phyloP scores from a whole-genome alignment of 2,797 vertebrate genomes.

The Enteromius fasciolatus region DNA sequence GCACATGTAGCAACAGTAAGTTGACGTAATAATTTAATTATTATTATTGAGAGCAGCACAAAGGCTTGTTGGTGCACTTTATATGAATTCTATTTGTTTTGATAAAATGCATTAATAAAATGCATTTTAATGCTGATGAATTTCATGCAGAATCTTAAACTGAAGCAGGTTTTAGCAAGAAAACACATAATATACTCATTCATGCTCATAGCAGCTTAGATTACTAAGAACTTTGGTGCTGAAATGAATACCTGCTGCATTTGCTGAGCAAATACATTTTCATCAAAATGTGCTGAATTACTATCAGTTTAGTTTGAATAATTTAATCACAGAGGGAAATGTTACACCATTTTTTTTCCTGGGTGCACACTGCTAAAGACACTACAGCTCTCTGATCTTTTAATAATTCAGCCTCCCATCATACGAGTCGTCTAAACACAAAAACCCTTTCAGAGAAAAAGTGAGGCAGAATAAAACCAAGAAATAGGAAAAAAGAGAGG shows the following conservation, averaged over 20 bases:
- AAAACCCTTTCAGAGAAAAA: conserved; percentile 52
- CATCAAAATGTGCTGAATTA: neutral
- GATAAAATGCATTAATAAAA: neutral
- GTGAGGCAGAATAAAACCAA: conserved; percentile 5
- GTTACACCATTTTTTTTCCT: neutral
- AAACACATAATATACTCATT: neutral
- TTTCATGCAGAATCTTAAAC: neutral
- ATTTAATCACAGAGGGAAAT: neutral
- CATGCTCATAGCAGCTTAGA: neutral
- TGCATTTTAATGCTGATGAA: neutral
- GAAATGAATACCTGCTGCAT: neutral
- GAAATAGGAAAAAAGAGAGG: neutral
- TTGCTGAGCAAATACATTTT: neutral
- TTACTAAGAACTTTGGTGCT: neutral
- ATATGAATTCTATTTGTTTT: neutral
- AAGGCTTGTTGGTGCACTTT: neutral
- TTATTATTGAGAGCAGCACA: neutral
- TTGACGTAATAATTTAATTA: neutral
- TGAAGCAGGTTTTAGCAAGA: neutral
- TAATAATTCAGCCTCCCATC: conserved; percentile 54
- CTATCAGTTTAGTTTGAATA: neutral
- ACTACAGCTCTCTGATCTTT: neutral
- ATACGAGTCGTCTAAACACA: conserved; percentile 38
- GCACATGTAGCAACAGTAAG: neutral
- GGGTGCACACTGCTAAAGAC: neutral